Base-by-base conservation (phyloP, 23 tunicate species). In the Ciona savignyi region DNA sequence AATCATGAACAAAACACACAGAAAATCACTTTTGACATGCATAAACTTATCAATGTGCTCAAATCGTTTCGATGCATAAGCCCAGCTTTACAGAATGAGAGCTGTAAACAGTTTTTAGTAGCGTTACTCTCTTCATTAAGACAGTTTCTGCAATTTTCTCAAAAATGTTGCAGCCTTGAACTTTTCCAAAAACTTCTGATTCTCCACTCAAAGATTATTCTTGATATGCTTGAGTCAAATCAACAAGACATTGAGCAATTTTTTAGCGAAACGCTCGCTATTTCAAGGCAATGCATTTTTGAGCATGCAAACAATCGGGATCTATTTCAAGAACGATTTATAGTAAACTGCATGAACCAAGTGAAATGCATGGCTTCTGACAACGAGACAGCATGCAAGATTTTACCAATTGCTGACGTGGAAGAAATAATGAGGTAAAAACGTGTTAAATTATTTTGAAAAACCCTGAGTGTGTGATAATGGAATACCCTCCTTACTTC, bases 301-400 rank as follows among this genome's bases (percentile, higher is more conserved):
- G 70, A 32, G 0, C 65, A 67, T 62, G 62, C 84, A 2, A 68
- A 65, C 32, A 72, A 85, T 51, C 51, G 51, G 49, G 62, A 31
- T 15, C 2, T 72, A 2, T 73, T 85, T 56, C 61, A 21, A 49
- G 91, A 84, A 60, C 68, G 84, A 15, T 85, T 72, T 70, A 31
- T 91, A 2, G 83, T 91, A n/a, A 91, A 85, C 34, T 91, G 83
- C 32, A 70, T 84, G 76, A 91, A 79, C 63, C 61, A 42, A 22
- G 32, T 85, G 24, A 85, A 85, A 63, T 70, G 62, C 25, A 1
- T 74, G 67, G 78, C 63, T 23, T 68, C 75, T 31, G 33, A 51
- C 9, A 26, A 27, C 2, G 74, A 32, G 9, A 51, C 9, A 20
- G 61, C 49, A 31, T 70, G 31, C 21, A 9, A 22, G 75, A 3